phyloP scores from a whole-genome alignment of 2,113 vertebrate genomes.

The Platycercus adscitus region DNA sequence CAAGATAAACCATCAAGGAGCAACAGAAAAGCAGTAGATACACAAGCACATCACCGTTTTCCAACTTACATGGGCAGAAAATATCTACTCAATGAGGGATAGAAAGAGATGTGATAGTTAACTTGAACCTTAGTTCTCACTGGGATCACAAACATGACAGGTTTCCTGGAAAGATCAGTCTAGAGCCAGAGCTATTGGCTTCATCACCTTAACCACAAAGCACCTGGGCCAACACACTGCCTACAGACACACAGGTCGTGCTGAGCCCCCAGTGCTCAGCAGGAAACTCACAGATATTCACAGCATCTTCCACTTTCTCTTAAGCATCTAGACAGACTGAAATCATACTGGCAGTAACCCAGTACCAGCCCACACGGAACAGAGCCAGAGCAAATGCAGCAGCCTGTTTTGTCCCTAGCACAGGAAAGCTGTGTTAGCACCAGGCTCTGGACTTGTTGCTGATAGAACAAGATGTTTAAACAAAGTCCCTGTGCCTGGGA shows the following conservation, averaged over 20 bases:
- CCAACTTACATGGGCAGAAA: not conserved
- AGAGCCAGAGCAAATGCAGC: not conserved
- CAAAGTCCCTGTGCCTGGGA: not conserved
- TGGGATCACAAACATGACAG: not conserved
- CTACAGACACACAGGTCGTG: not conserved
- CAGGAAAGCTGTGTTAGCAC: not conserved
- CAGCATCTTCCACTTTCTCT: not conserved
- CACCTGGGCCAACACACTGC: not conserved
- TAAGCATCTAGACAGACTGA: not conserved
- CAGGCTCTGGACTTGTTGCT: not conserved
- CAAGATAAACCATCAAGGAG: not conserved
- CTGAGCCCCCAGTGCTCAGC: not conserved
- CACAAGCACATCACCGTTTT: not conserved
- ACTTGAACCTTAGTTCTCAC: not conserved
- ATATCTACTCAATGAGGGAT: not conserved
- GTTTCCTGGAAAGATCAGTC: not conserved
- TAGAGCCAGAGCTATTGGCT: not conserved
- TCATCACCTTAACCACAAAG: not conserved
- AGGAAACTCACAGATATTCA: not conserved
- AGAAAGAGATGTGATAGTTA: not conserved
- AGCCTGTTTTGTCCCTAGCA: not conserved
- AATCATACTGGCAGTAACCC: not conserved
- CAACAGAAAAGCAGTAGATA: not conserved
- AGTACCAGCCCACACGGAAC: not conserved
- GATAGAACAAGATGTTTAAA: not conserved